A percentile compares a stretch with the other conserved stretches of the same genome.
These are phyloP conservation scores for Oryzaephilus surinamensis DNA, from an alignment of 1,140 invertebrate genomes.

Conservation along the genomic window DNA sequence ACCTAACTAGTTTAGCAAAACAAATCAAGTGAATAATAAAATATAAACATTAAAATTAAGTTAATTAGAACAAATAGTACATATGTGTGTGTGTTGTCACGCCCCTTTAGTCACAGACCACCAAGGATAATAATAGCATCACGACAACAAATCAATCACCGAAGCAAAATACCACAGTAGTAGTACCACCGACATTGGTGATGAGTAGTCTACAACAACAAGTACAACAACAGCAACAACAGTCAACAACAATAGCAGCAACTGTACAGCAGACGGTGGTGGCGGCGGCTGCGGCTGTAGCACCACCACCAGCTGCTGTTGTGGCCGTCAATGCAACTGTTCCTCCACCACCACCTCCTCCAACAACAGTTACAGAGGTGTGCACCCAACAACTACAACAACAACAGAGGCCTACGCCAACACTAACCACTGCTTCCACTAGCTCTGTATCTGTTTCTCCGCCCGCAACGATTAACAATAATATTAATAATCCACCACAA, in stretches of 20 bases:
- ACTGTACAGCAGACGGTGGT: too few species aligned
- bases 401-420: conserved; percentile 25
- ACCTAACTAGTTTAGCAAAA: too few species aligned
- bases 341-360: conserved; percentile 13
- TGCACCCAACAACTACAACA: conserved; percentile 32
- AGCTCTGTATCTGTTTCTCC: conserved; percentile 31
- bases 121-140: conserved; percentile 39
- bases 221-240: conserved; percentile 1
- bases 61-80: too few species aligned
- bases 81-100: conserved; percentile 19
- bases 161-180: too few species aligned
- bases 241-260: too few species aligned
- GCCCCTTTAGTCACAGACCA: conserved; percentile 41
- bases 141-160: too few species aligned
- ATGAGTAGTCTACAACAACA: not conserved
- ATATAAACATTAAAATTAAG: too few species aligned
- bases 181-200: too few species aligned
- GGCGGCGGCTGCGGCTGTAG: not conserved
- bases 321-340: conserved; percentile 14
- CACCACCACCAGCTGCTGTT: conserved; percentile 17
- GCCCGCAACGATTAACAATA: conserved; percentile 11
- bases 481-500: conserved; percentile 12
- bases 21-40: too few species aligned
- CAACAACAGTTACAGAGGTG: conserved; percentile 29
- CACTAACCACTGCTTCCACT: conserved; percentile 33